Evolutionary conservation across 2,797 vertebrate genomes (phyloP), one percentile per base, ranked within the genome.

Genomic region (Acridotheres tristis): DNA sequence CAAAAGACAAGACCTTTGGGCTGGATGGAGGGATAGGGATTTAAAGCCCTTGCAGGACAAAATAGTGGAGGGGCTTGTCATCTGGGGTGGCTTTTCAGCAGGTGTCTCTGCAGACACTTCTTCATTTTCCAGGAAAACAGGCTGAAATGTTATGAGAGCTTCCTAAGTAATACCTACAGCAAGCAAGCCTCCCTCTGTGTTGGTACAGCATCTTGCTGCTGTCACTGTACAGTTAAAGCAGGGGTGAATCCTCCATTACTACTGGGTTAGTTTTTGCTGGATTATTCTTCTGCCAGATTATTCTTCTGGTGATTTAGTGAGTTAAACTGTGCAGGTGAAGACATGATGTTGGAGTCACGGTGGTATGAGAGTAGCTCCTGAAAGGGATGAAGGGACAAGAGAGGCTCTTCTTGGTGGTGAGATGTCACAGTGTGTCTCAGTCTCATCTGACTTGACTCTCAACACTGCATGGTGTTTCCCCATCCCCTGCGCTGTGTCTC

Each of bases 291-390:
- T 71, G 27, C 8, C 40, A 23, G 26, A 10, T 83, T 53, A 57
- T 43, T 53, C 40, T 45, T 38, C 34, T 55, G 58, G 4, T 4
- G 5, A 8, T 1, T 67, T 26, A 42, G 18, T 51, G 71, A 91
- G 26, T 21, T 63, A 11, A 92, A 71, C 15, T 9, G 17, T 30
- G 43, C 4, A 6, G 3, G 27, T 38, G n/a, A 90, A 25, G 10
- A 22, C 27, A 0, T 0, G 6, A 11, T 43, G 15, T 13, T 25
- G 26, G n/a, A 75, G 18, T 17, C 74, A 26, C 9, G 54, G 16
- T 34, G 13, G 12, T 1, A 0, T 22, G 72, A 63, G 20, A 85
- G 12, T 5, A 16, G 13, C 5, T 68, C 27, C 38, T 16, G n/a
- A 30, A 66, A 40, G 21, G 1, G 15, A 20, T 12, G n/a, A 66